These are phyloP conservation scores for Anodontia alba DNA, from an alignment of 2,888 invertebrate species.

Conservation along the genomic window DNA sequence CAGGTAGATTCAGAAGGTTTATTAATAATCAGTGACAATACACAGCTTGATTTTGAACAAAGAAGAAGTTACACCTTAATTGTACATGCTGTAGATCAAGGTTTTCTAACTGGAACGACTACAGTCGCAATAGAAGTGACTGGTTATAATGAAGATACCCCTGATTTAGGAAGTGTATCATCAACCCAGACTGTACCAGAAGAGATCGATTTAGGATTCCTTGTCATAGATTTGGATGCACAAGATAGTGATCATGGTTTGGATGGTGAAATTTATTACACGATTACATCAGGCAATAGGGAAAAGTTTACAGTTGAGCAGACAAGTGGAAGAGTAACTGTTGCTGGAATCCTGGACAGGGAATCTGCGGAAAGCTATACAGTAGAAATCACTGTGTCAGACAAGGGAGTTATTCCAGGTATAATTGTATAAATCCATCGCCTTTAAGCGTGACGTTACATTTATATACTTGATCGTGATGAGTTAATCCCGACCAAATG, in stretches of 20 bases:
- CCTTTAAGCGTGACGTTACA: too few species aligned
- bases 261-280: conserved; percentile 69
- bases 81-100: conserved; percentile 88
- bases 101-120: conserved; percentile 54
- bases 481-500: too few species aligned
- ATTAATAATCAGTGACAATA: conserved; percentile 59
- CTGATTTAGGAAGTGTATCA: conserved; percentile 50
- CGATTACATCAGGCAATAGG: conserved; percentile 63
- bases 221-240: conserved; percentile 65
- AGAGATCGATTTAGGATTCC: conserved; percentile 44
- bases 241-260: conserved; percentile 69
- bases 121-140: conserved; percentile 64
- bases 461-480: too few species aligned
- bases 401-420: conserved; percentile 55
- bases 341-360: conserved; percentile 65
- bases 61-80: conserved; percentile 90
- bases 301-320: conserved; percentile 64
- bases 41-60: conserved; percentile 74
- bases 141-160: conserved; percentile 68
- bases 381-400: conserved; percentile 63
- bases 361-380: conserved; percentile 61
- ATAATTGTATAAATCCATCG: too few species aligned
- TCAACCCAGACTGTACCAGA: conserved; percentile 63
- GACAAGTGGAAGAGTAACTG: conserved; percentile 63
- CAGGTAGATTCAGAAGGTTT: conserved; percentile 50